Evolutionary conservation across 2,797 vertebrate species (phyloP).

Genomic region (Psittacula echo): DNA sequence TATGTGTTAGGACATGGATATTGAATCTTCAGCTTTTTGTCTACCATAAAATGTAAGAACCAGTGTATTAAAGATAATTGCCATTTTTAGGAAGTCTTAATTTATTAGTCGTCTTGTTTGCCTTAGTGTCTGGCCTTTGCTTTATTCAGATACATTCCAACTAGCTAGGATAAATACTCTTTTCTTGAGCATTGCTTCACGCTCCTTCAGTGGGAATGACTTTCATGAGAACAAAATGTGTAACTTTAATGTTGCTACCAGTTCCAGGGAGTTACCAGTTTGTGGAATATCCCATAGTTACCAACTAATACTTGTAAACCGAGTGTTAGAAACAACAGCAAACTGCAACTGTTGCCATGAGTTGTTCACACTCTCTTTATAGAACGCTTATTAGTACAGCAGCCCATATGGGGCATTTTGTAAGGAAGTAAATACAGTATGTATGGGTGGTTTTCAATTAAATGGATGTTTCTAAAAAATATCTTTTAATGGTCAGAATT

Average conservation of each 20-base stretch:
- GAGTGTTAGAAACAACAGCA: constrained; percentile 13
- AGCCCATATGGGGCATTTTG: not conserved
- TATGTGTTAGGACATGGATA: not conserved
- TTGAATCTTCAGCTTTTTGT: not conserved
- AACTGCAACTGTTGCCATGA: not conserved
- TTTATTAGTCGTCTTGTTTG: not conserved
- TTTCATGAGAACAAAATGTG: not conserved
- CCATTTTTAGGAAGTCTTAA: not conserved
- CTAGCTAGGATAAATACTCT: not conserved
- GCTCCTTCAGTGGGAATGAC: not conserved
- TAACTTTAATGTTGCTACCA: not conserved
- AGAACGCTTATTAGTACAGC: not conserved
- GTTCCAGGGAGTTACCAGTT: not conserved
- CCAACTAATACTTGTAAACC: not conserved
- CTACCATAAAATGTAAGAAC: not conserved
- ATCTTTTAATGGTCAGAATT: not conserved
- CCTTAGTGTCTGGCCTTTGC: not conserved
- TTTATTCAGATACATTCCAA: not conserved
- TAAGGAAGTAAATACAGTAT: not conserved
- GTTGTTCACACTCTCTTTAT: not conserved
- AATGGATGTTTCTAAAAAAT: not conserved
- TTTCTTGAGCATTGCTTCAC: not conserved
- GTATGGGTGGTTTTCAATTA: not conserved
- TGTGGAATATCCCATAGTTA: not conserved
- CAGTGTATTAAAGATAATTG: not conserved